These are phyloP conservation scores for Crocidura indochinensis DNA, from an alignment of 2,797 vertebrate species.

Conservation along the genomic window DNA sequence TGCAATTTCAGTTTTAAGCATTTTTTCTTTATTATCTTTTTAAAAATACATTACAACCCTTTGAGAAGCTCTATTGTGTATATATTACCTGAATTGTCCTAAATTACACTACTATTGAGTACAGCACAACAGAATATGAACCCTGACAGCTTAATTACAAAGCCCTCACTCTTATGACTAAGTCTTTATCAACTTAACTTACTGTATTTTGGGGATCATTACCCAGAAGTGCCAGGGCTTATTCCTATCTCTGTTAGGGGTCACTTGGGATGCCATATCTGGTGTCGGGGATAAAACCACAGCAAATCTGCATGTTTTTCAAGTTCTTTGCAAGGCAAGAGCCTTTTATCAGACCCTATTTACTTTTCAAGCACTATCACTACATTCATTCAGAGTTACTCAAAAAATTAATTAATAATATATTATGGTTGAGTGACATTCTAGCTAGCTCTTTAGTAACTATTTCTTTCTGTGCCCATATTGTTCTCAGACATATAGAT, in stretches of 20 bases:
- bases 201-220: too few relatives aligned
- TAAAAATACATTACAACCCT: neutral
- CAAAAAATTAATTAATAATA: neutral
- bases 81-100: neutral
- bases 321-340: too few relatives aligned
- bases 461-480: neutral
- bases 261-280: too few relatives aligned
- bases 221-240: too few relatives aligned
- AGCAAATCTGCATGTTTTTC: too few relatives aligned
- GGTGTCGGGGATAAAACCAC: too few relatives aligned
- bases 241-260: too few relatives aligned
- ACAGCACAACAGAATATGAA: neutral
- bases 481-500: neutral
- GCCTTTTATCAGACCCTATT: too few relatives aligned
- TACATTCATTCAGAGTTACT: neutral
- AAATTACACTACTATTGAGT: neutral
- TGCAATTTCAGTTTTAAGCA: constrained; percentile 14
- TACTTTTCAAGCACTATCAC: neutral
- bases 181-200: neutral
- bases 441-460: neutral
- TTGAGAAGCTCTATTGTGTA: neutral
- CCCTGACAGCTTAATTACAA: neutral
- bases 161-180: neutral
- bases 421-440: neutral
- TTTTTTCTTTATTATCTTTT: neutral